Conservation (phyloP, 2,797 vertebrate genomes). For the Ctenosaura bakeri region DNA sequence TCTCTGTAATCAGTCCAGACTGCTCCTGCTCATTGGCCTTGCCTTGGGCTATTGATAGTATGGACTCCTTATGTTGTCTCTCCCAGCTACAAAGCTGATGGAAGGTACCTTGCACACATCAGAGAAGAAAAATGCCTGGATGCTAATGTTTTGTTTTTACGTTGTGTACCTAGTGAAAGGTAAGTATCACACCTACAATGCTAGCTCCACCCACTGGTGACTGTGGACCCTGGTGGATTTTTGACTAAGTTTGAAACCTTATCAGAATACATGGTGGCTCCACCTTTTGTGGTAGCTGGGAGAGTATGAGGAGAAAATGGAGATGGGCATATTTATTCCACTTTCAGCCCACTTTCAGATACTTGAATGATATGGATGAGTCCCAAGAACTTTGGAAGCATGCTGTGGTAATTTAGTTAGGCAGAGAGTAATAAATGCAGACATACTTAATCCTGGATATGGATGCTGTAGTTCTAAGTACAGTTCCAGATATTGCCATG, state of each 20-base stretch:
- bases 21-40: neutral
- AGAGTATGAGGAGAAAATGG: neutral
- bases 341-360: neutral
- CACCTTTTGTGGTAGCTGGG: neutral
- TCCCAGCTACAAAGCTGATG: neutral
- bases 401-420: neutral
- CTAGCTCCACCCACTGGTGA: neutral
- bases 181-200: neutral
- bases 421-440: neutral
- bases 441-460: neutral
- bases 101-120: neutral
- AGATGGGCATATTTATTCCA: neutral
- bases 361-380: too few species aligned
- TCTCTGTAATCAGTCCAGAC: neutral
- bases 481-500: neutral
- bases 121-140: neutral
- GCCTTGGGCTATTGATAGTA: neutral
- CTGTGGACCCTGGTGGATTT: neutral
- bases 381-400: neutral
- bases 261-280: too few species aligned
- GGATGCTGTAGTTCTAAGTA: neutral
- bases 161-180: neutral
- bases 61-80: neutral
- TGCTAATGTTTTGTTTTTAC: neutral
- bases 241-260: neutral